A percentile compares a stretch with the other conserved stretches of the same genome.
Conservation (phyloP, 1,140 invertebrate species). For the Drosophila nigrodunni region DNA sequence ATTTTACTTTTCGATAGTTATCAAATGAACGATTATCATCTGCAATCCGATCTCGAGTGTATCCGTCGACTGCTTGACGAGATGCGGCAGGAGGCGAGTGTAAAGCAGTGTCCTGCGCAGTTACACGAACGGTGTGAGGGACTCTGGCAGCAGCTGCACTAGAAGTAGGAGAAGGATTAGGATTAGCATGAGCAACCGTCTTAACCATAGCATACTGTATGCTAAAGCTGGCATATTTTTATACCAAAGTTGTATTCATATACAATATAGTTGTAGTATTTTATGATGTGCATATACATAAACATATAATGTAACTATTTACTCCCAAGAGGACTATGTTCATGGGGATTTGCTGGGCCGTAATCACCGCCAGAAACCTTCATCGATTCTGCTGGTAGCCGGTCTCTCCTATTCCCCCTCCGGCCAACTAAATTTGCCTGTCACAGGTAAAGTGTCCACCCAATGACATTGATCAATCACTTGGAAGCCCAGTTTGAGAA, state of each 20-base stretch:
- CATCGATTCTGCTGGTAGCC: constrained; percentile 37
- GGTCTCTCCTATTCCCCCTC: too few species aligned
- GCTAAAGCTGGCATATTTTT: constrained; percentile 61
- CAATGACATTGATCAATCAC: too few species aligned
- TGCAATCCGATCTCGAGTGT: constrained; percentile 64
- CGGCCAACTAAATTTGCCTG: too few species aligned
- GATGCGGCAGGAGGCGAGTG: constrained; percentile 57
- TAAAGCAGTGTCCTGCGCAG: constrained; percentile 51
- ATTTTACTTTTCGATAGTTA: constrained; percentile 68
- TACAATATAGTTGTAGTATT: constrained; percentile 67
- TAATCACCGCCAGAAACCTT: constrained; percentile 66
- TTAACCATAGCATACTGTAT: constrained; percentile 12
- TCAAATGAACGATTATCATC: constrained; percentile 66
- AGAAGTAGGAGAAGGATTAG: not conserved
- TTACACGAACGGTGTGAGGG: constrained; percentile 38
- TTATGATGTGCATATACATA: constrained; percentile 53
- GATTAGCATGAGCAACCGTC: not conserved
- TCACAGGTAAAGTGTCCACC: too few species aligned
- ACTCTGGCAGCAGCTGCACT: constrained; percentile 37
- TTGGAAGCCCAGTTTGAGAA: too few species aligned
- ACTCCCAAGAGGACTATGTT: constrained; percentile 63
- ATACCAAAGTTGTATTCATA: constrained; percentile 76
- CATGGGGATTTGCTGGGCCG: constrained; percentile 31
- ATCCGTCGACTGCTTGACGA: constrained; percentile 42
- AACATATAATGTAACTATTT: constrained; percentile 7